A percentile compares a stretch with the other conserved stretches of the same genome.
Conservation (phyloP, 2,888 invertebrate genomes). For the Ectemnius lituratus region DNA sequence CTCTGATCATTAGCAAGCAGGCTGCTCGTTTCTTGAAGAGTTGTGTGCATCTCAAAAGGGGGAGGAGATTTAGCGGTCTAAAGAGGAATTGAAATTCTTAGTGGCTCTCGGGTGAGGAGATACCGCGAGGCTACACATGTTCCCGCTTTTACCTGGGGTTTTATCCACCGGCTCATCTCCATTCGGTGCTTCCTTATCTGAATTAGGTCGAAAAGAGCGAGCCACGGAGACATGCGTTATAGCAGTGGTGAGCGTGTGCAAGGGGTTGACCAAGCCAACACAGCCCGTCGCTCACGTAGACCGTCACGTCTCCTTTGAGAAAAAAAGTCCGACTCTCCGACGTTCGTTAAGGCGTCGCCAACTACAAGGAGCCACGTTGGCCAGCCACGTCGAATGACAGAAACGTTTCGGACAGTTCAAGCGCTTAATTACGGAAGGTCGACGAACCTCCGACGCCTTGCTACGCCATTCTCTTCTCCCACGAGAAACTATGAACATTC, state of each 20-base stretch:
- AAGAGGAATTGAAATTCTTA: conserved; percentile 7
- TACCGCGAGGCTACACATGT: conserved; percentile 4
- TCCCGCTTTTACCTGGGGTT: background rate
- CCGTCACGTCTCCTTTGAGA: background rate
- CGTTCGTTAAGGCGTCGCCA: conserved; percentile 4
- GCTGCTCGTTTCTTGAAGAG: conserved; percentile 6
- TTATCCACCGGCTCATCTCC: conserved; percentile 3
- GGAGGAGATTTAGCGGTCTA: background rate
- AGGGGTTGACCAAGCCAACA: conserved; percentile 1
- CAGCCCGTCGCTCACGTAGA: background rate
- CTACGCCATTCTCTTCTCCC: too few species aligned
- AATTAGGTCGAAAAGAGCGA: conserved; percentile 9
- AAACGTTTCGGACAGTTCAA: conserved; percentile 11
- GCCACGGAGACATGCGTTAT: conserved; percentile 2
- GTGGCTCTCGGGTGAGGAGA: background rate
- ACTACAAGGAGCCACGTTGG: background rate
- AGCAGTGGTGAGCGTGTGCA: background rate
- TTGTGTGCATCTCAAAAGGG: background rate
- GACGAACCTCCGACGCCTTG: background rate
- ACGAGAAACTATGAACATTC: too few species aligned
- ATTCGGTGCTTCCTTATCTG: conserved; percentile 4
- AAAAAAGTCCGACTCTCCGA: conserved; percentile 2
- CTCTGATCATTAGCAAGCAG: background rate
- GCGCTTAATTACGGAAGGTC: conserved; percentile 13
- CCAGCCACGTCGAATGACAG: conserved; percentile 7